phyloP scores from a whole-genome alignment of 92 coral and sea anemone genomes.

The Siderastrea siderea region DNA sequence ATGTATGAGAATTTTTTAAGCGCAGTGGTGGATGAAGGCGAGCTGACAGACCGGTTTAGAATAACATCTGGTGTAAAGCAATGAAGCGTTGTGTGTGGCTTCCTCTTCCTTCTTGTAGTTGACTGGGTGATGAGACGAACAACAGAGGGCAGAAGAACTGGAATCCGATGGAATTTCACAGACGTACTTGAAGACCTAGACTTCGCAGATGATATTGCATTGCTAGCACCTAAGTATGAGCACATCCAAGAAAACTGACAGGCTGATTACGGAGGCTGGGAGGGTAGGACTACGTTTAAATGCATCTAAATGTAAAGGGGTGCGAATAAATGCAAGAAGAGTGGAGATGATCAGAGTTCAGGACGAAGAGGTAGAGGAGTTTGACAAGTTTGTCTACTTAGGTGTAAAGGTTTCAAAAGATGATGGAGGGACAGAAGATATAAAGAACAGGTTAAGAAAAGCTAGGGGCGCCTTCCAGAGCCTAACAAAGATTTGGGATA shows the following conservation, averaged over 20 bases:
- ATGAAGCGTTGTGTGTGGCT: slow-evolving; percentile 31
- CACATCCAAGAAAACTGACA: slow-evolving; percentile 36
- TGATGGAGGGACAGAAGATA: slow-evolving; percentile 57
- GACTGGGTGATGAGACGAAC: slow-evolving; percentile 52
- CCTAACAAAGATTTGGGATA: no score
- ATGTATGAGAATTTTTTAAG: slow-evolving; percentile 27
- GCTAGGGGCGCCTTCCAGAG: no score
- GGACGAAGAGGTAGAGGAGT: slow-evolving; percentile 26
- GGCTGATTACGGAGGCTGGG: slow-evolving; percentile 13
- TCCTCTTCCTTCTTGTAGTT: slow-evolving; percentile 42
- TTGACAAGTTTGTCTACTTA: no score
- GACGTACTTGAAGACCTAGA: slow-evolving; percentile 37
- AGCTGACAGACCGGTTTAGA: slow-evolving; percentile 24
- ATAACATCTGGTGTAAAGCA: slow-evolving; percentile 51
- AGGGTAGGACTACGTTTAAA: slow-evolving; percentile 6
- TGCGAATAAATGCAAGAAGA: not conserved
- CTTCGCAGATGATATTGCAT: slow-evolving; percentile 33
- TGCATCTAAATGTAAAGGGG: not conserved
- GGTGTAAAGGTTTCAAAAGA: slow-evolving; percentile 42
- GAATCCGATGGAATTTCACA: slow-evolving; percentile 46
- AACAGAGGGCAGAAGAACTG: slow-evolving; percentile 27
- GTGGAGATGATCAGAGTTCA: not conserved
- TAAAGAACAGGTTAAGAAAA: slow-evolving; percentile 23
- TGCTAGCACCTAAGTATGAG: slow-evolving; percentile 32
- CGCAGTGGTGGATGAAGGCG: slow-evolving; percentile 45